Conservation (phyloP, 2,888 invertebrate genomes). For the Scaptodrosophila latifasciaeformis region DNA sequence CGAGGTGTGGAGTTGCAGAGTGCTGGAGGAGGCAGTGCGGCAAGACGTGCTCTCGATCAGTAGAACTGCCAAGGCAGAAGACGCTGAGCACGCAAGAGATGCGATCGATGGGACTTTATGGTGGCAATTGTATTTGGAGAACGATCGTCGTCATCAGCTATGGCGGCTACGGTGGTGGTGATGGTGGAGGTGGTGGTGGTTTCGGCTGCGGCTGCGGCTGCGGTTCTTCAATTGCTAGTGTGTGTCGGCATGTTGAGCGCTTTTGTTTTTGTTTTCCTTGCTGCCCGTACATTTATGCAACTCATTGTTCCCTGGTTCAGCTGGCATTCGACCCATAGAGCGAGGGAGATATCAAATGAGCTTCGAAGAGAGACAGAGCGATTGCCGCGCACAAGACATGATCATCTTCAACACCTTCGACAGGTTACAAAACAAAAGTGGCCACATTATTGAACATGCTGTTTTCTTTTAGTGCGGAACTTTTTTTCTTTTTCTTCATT, state of each 20-base stretch:
- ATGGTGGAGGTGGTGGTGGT: no score
- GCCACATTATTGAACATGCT: conserved; percentile 71
- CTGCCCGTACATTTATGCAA: conserved; percentile 65
- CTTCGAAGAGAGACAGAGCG: conserved; percentile 8
- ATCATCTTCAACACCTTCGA: conserved; percentile 76
- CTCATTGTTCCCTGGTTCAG: conserved; percentile 51
- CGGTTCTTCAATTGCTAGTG: conserved; percentile 65
- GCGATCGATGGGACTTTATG: conserved; percentile 41
- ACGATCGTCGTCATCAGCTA: conserved; percentile 40
- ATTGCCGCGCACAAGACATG: conserved; percentile 66
- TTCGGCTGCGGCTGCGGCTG: no score
- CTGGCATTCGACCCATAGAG: no score
- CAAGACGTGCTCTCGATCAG: conserved; percentile 17
- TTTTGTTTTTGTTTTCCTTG: conserved; percentile 14
- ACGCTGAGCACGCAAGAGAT: conserved; percentile 9
- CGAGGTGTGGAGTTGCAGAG: conserved; percentile 44
- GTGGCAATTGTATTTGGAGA: conserved; percentile 66
- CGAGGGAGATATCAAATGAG: no score
- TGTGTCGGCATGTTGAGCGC: conserved; percentile 21
- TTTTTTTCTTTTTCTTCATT: conserved; percentile 3
- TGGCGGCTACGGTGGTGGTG: no score
- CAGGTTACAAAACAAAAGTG: conserved; percentile 74
- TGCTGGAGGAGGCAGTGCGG: background rate
- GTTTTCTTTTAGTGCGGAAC: no score
- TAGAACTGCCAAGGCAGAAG: conserved; percentile 29